phyloP scores from a whole-genome alignment of 2,113 vertebrate genomes.

The Solenodon paradoxus region DNA sequence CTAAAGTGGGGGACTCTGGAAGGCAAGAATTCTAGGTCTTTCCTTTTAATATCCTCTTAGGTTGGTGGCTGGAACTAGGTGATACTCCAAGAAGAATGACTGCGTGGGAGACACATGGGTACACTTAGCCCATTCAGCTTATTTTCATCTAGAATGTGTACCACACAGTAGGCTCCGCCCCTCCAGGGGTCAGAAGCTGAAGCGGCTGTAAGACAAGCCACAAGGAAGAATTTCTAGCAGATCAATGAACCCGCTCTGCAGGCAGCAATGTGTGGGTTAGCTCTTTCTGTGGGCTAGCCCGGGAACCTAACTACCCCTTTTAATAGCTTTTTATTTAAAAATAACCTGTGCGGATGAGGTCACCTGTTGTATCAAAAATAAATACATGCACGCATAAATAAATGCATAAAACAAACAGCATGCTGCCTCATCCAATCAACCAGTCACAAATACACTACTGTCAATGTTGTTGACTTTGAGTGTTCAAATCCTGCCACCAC shows the following conservation, averaged over 20 bases:
- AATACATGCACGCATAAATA: too few relatives aligned
- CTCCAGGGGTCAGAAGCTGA: background rate
- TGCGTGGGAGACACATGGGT: background rate
- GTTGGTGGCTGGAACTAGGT: background rate
- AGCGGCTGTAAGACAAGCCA: background rate
- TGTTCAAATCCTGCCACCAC: background rate
- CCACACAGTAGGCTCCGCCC: background rate
- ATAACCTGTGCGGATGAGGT: background rate
- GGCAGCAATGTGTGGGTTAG: accelerated
- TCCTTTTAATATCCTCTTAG: background rate
- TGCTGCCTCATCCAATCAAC: background rate
- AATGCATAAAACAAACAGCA: background rate
- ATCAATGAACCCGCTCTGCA: background rate
- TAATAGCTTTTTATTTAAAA: background rate
- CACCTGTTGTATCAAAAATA: background rate
- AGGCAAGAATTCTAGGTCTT: background rate
- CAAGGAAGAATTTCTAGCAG: background rate
- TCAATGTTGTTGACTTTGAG: background rate
- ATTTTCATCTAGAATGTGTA: background rate
- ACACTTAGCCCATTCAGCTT: background rate
- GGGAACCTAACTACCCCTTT: background rate
- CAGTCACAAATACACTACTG: background rate
- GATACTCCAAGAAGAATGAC: background rate
- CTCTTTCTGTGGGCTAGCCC: background rate
- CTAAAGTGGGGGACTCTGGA: background rate